Evolutionary conservation across 1,140 invertebrate genomes (phyloP), one percentile per base, ranked within the genome.

Genomic region (Danaus plexippus): DNA sequence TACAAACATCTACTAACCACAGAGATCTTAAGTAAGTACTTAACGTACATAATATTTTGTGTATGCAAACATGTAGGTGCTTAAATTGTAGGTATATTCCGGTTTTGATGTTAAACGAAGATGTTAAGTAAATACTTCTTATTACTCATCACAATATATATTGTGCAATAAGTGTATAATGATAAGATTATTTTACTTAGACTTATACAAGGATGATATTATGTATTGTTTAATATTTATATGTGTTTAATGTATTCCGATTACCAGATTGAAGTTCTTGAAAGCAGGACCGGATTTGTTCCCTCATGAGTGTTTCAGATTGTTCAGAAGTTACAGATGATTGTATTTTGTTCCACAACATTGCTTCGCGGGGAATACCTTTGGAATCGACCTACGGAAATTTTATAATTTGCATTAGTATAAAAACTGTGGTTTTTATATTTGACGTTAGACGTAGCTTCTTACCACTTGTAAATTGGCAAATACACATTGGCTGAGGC

Each of bases 381-480:
- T 68, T 67, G 3, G 67, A 59, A 48, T 86, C 80, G n/a, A 86
- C 78, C 81, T 86, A 57, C 45, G 47, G 43, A 57, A 43, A 59
- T 32, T 18, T 9, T 9, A 43, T 46, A 55, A 43, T 52, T 18
- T 12, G 43, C 15, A 54, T 32, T 54, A 9, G 43, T 13, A 45
- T 12, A 51, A 9, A 43, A 47, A 22, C 1, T 49, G 43, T 13
- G 10, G 47, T 0, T 22, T 22, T 15, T 50, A 43, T 50, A 57
- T 9, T 54, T 49, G 18, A 32, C 7, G 22, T 32, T 32, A 32
- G 4, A 32, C 22, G 22, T 32, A 32, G 22, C 22, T 43, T 47
- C 80, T 78, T 75, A 82, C 80, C 68, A 80, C 72, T 73, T 84
- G 73, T 52, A 85, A 74, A 75, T 85, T 83, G 11, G 77, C 80